Conservation (phyloP, 2,113 vertebrate species). For the Genyomyrus donnyi region DNA sequence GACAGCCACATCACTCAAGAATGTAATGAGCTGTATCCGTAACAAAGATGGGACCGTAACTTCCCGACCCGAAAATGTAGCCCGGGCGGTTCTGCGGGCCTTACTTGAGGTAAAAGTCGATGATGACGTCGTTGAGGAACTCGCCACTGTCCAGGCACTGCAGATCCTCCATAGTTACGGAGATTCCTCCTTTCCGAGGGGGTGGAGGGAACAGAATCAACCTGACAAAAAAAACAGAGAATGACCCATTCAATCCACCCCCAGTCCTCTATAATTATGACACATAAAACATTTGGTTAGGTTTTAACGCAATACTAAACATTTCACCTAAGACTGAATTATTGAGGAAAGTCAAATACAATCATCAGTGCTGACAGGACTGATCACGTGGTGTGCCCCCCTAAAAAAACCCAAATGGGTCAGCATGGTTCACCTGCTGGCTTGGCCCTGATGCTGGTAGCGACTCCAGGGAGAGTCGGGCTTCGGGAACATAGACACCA, state of each 20-base stretch:
- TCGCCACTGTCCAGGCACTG: slow-evolving; percentile 77
- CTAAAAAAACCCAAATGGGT: not conserved
- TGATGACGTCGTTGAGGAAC: slow-evolving; percentile 96
- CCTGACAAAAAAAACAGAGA: slow-evolving; percentile 33
- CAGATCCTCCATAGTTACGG: slow-evolving; percentile 83
- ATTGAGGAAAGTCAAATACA: not conserved
- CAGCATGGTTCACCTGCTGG: slow-evolving; percentile 56
- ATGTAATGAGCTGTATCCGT: not conserved
- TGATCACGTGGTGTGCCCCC: not conserved
- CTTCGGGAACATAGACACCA: slow-evolving; percentile 54
- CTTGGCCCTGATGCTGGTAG: slow-evolving; percentile 48
- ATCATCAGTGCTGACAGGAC: not conserved
- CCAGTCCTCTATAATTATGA: not conserved
- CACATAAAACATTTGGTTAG: not conserved
- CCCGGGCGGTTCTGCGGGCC: slow-evolving; percentile 32
- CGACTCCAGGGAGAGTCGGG: slow-evolving; percentile 55
- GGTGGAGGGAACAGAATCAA: slow-evolving; percentile 86
- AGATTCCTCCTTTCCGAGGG: slow-evolving; percentile 81
- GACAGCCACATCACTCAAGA: too few relatives aligned
- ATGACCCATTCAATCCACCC: not conserved
- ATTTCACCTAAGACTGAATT: not conserved
- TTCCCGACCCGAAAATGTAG: not conserved
- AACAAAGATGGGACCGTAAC: not conserved
- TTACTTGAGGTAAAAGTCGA: slow-evolving; percentile 97
- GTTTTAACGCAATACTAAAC: not conserved